Evolutionary conservation across 2,888 invertebrate genomes (phyloP), one percentile per base, ranked within the genome.

Genomic region (Volucella bombylans): DNA sequence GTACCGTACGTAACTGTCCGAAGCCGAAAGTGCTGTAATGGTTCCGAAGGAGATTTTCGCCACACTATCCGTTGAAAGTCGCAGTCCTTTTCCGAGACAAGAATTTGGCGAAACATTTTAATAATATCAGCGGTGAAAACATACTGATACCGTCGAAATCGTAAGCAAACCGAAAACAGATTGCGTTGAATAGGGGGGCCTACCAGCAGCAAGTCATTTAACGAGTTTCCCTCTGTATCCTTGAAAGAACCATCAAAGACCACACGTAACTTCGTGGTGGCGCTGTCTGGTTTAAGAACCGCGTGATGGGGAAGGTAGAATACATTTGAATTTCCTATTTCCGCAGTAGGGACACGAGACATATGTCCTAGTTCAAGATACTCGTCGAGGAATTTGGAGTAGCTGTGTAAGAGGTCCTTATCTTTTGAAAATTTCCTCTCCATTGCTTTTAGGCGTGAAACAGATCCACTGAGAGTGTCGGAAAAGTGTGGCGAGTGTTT

Each of bases 251-350:
- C 85, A 31, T 86, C 82, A 31, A 85, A 83, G 0, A 86, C 74
- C 9, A 83, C 86, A 1, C 83, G 68, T 15, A 67, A 77, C 68
- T 82, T 87, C 2, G 86, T 86, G 15, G 77, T 73, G 10, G 80
- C 54, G 50, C 82, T 87, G 38, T 76, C 76, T 8, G 82, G 64
- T 45, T 81, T 86, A 0, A 83, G 55, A 1, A 86, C 85, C 2
- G 81, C 80, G 59, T 87, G 87, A 49, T 87, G 82, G 12, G 86
- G 68, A 38, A 86, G 61, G 45, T 87, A 87, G n/a, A n/a, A 65
- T 38, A 64, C 64, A 11, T 86, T 80, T 11, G 43, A 41, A 18
- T 49, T 52, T 9, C 39, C 57, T 8, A 78, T 55, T 61, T 87
- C 78, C 3, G 57, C 6, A 9, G 61, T 10, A 8, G 57, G 45